Evolutionary conservation across 2,888 invertebrate genomes (phyloP).

Genomic region (Argynnis bischoffii): DNA sequence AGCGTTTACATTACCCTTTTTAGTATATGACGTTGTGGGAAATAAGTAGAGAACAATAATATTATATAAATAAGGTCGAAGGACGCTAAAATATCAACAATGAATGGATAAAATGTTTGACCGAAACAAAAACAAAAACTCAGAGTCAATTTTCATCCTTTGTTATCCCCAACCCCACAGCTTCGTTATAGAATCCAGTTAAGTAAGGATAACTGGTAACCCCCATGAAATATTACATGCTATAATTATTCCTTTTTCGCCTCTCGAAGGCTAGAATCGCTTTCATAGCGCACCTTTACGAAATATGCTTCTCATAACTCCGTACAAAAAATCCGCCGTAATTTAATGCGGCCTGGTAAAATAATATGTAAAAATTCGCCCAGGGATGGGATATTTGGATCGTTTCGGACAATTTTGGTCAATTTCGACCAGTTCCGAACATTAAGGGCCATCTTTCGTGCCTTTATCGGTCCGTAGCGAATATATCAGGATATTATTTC

Average conservation of each 20-base stretch:
- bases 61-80: not conserved
- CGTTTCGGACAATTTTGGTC: constrained; percentile 60
- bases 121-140: constrained; percentile 20
- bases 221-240: constrained; percentile 39
- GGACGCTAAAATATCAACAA: not conserved
- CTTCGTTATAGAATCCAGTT: constrained; percentile 30
- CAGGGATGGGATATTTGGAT: constrained; percentile 56
- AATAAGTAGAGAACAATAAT: too few species aligned
- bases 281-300: constrained; percentile 64
- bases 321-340: constrained; percentile 66
- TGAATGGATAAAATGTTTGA: constrained; percentile 6
- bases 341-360: constrained; percentile 71
- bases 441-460: constrained; percentile 67
- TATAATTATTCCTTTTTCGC: constrained; percentile 65
- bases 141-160: constrained; percentile 24
- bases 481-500: constrained; percentile 78
- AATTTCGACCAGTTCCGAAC: constrained; percentile 63
- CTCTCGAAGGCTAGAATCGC: constrained; percentile 63
- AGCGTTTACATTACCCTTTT: too few species aligned
- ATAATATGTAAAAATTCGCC: constrained; percentile 77
- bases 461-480: constrained; percentile 69
- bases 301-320: constrained; percentile 77
- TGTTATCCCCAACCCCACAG: constrained; percentile 21
- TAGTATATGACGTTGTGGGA: too few species aligned
- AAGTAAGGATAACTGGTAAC: constrained; percentile 33